Evolutionary conservation across 2,797 vertebrate genomes (phyloP).

Genomic region (Sitta carolinensis): DNA sequence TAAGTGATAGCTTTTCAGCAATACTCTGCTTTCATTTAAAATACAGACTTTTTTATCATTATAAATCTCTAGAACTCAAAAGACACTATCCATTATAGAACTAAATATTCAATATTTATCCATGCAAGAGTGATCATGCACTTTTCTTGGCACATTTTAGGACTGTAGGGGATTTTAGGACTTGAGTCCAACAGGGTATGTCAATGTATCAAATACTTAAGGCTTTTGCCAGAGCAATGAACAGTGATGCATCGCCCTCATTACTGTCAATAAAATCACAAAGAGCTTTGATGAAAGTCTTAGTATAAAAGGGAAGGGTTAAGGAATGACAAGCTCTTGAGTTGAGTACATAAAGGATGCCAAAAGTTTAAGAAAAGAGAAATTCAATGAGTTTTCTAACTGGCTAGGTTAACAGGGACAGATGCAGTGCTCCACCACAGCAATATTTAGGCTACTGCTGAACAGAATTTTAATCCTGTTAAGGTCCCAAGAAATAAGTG

Average conservation of each 20-base stretch:
- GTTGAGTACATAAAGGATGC: background rate
- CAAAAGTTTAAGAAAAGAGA: background rate
- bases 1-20: background rate
- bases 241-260: fast-evolving
- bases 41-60: background rate
- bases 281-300: background rate
- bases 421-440: background rate
- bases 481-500: background rate
- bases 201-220: background rate
- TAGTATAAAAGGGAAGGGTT: background rate
- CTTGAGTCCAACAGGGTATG: background rate
- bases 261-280: background rate
- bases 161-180: background rate
- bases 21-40: background rate
- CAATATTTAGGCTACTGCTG: background rate
- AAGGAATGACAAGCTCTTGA: background rate
- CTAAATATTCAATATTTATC: background rate
- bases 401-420: background rate
- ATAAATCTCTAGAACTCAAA: background rate
- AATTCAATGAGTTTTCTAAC: constrained; percentile 4
- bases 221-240: background rate
- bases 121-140: background rate
- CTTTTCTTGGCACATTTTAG: background rate
- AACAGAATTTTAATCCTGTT: background rate
- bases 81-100: background rate